phyloP scores from a whole-genome alignment of 2,113 vertebrate genomes.

The Oncorhynchus keta region DNA sequence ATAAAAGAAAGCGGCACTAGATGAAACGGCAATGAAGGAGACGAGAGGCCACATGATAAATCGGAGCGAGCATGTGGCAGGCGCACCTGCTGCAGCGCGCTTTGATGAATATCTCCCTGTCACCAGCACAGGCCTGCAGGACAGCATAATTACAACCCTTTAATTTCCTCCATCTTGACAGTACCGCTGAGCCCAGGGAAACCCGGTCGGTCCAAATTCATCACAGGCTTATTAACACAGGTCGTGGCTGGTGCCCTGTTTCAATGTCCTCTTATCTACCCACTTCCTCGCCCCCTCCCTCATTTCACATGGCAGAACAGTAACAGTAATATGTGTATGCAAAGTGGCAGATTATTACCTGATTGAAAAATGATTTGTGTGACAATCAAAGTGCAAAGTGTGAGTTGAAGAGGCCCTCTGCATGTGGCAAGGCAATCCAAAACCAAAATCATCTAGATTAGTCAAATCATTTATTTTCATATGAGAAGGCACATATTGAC shows the following conservation, averaged over 20 bases:
- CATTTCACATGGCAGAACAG: background rate
- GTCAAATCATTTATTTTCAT: too few relatives aligned
- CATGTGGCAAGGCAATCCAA: too few relatives aligned
- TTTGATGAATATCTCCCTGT: constrained; percentile 57
- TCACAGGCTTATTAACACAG: constrained; percentile 55
- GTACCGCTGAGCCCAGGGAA: constrained; percentile 35
- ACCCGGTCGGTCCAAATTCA: constrained; percentile 39
- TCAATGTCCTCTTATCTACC: constrained; percentile 7
- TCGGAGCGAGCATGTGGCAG: constrained; percentile 31
- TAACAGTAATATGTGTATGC: background rate
- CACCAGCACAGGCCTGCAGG: constrained; percentile 34
- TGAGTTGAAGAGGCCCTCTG: too few relatives aligned
- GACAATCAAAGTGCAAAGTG: too few relatives aligned
- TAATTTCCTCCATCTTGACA: constrained; percentile 55
- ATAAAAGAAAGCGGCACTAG: constrained; percentile 15
- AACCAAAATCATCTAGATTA: too few relatives aligned
- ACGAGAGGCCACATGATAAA: constrained; percentile 15
- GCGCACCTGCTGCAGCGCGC: constrained; percentile 42
- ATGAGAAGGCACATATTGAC: too few relatives aligned
- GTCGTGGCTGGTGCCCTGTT: constrained; percentile 39
- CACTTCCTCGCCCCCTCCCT: background rate
- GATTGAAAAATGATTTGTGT: background rate
- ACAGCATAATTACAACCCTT: constrained; percentile 56
- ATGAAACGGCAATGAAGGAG: constrained; percentile 27
- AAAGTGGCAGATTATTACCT: background rate